Base-by-base conservation (phyloP, 1,140 invertebrate species). In the Euwallacea fornicatus region DNA sequence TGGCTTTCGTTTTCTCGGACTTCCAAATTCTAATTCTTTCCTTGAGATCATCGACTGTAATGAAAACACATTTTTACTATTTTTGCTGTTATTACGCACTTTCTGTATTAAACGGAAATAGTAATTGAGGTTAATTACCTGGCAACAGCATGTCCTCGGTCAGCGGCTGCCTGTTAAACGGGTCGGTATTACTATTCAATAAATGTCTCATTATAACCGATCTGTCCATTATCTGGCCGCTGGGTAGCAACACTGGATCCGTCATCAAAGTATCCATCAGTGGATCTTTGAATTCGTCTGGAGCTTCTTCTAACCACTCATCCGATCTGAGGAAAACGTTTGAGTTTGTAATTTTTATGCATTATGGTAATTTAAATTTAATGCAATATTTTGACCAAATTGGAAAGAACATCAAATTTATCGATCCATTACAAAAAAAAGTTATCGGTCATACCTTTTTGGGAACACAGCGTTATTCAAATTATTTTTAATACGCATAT, bases 211-310 rank as follows among this genome's bases (percentile, higher is more conserved):
- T 88, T 62, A 99, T 99, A 71, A 97, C 93, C 41, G 95, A 88
- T 58, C 96, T 87, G 82, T 99, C 97, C 95, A 98, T 98, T 2
- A 98, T 87, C 77, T 93, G 94, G 67, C 97, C 97, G 66, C 95
- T 95, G 8, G 97, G 97, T 70, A 99, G 84, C 68, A 91, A 85
- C 0, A 99, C 96, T 2, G 97, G 97, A 82, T 99, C 96, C 1
- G 91, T 91, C 97, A 99, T 98, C 15, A 99, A 82, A 0, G 96
- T 98, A 78, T 97, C 95, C 96, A 99, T 98, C 0, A 99, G 83
- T 0, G 97, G 96, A 87, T 98, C 97, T 83, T 91, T 91, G 81
- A 98, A 99, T 83, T 98, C 96, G 75, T 99, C 97, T 0, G 97
- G 97, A 53, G 96, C 95, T 82, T 99, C 96, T 42, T 93, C 94